Base-by-base conservation (phyloP, 2,888 invertebrate species). In the Brachyopa scutellaris region DNA sequence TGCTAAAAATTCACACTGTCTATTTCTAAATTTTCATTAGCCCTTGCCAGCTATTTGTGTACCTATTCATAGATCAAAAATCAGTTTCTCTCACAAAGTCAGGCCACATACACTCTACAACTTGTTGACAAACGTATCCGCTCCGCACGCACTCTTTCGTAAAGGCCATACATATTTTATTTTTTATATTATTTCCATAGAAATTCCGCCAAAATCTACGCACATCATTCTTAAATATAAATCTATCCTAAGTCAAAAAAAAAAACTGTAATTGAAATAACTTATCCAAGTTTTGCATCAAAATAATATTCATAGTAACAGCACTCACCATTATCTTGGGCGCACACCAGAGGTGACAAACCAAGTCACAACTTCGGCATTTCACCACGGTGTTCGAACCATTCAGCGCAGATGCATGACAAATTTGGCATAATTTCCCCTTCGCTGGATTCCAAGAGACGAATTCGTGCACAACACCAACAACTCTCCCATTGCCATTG, bases 401-500 rank as follows among this genome's bases (percentile, higher is more conserved):
- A 38, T 72, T 61, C 13, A 79, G 66, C 51, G 80, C 67, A 53
- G 84, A 59, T 31, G 78, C 83, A 51, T 85, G 85, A 17, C 85
- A 85, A 49, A 85, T 78, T 72, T 85, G 85, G 70, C 85, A 85
- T 9, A 80, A 36, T 26, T 84, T 84, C 76, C 84, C 84, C 80
- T 85, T 78, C 3, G 78, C 49, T 21, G 78, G 62, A 55, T 83
- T 84, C 84, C 84, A 84, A 5, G 74, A 26, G 33, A 73, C 55
- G 31, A 85, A 85, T 31, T 76, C 45, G 23, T 85, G 85, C 42
- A 70, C 36, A n/a, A n/a, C n/a, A 59, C 51, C 66, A 55, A 11
- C 38, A 17, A 17, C 57, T 15, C 42, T 0, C 33, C 66, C n/a
- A 13, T 64, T 77, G 1, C 23, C 51, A 33, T 36, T 70, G 9